phyloP scores from a whole-genome alignment of 2,888 invertebrate genomes.

The Meteorus colon region DNA sequence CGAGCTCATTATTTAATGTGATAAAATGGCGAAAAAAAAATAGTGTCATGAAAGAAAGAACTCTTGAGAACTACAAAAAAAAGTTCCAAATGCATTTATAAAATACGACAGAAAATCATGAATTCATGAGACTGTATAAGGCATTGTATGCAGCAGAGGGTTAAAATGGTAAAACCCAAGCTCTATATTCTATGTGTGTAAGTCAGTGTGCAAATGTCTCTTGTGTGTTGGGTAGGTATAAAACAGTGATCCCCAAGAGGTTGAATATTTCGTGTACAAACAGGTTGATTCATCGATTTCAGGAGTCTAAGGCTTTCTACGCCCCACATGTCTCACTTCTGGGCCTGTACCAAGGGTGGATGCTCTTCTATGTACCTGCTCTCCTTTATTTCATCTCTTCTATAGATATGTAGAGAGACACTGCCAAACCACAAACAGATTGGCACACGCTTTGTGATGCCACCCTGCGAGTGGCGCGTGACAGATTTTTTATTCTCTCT shows the following conservation, averaged over 20 bases:
- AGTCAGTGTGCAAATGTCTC: not conserved
- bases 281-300: slow-evolving; percentile 39
- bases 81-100: too few relatives aligned
- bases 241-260: not conserved
- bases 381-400: not conserved
- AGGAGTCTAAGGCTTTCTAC: slow-evolving; percentile 12
- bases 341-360: not conserved
- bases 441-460: not conserved
- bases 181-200: not conserved
- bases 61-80: too few relatives aligned
- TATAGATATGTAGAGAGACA: not conserved
- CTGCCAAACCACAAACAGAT: not conserved
- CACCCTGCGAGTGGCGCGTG: not conserved
- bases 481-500: not conserved
- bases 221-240: not conserved
- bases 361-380: not conserved
- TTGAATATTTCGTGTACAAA: slow-evolving; percentile 14
- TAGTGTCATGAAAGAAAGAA: too few relatives aligned
- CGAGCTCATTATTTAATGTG: too few relatives aligned
- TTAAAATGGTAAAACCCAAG: not conserved
- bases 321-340: slow-evolving; percentile 20
- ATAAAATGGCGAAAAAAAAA: too few relatives aligned
- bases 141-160: too few relatives aligned
- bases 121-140: too few relatives aligned
- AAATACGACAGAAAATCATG: too few relatives aligned